Base-by-base conservation (phyloP, 2,888 invertebrate species). In the Erebia ligea region DNA sequence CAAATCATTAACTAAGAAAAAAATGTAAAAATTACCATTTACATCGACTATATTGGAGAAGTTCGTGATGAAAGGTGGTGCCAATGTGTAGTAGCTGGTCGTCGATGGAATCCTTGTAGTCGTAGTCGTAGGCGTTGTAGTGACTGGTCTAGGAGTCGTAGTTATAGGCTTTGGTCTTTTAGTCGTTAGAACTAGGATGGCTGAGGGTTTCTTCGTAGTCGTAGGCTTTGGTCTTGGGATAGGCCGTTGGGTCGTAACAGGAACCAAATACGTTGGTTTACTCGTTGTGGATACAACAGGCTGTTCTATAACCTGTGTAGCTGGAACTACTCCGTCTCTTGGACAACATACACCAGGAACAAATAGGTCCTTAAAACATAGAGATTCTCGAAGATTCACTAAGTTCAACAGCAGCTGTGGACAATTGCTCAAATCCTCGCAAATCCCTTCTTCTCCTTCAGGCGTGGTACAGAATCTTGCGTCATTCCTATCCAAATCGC, bases 281-380 rank as follows among this genome's bases (percentile, higher is more conserved):
- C 84, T 89, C 0, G 92, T 90, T 0, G 92, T 87, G 0, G 86
- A 77, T 1, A 89, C 67, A 0, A 88, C 79, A 9, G 92, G 90
- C 34, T 82, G 89, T 72, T 93, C 93, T 13, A 80, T 70, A n/a
- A 79, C 54, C 6, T 62, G 73, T 3, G 68, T 66, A 1, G 71
- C 68, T 15, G 54, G 40, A 15, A 73, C 68, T 17, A 73, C 71
- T 48, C 84, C 90, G 79, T 92, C 93, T 79, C 93, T 88, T 10
- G 98, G 98, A 86, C 98, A 98, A 83, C 98, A 98, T 2, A 98
- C 98, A 1, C 98, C 98, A 1, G 98, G 98, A 1, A 97, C 97
- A 81, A 98, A 98, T 1, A 98, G 93, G 75, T 97, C 97, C 89
- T 98, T 98, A 83, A 98, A 98, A 82, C 98, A 98, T 11, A 98